Evolutionary conservation across 2,113 vertebrate genomes (phyloP), one percentile per base, ranked within the genome.

Genomic region (Thymallus thymallus): DNA sequence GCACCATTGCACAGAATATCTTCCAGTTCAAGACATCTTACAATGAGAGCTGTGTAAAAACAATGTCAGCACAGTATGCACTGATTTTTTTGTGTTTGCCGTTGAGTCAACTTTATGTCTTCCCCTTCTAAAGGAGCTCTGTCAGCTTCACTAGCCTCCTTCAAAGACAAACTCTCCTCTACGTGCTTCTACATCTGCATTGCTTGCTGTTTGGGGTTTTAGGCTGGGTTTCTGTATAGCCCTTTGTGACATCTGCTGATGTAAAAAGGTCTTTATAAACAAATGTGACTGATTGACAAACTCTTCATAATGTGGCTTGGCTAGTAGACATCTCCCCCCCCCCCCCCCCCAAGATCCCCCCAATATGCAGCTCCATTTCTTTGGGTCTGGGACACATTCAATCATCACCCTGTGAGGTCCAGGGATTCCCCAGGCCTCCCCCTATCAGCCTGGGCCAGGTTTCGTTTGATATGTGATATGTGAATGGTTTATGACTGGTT

Each of bases 1-100:
- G 81, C 75, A 77, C 74, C 79, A 77, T 35, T 84, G 77, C 45
- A 75, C 29, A 45, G 26, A 72, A 63, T 67, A 66, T 64, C 16
- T 32, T 81, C 76, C 68, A 72, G 74, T 23, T 55, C 13, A 79
- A 12, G 18, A 30, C 64, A 10, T 66, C 29, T 66, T 63, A 22
- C 62, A 16, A 56, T 66, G 56, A 64, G 29, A 63, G 20, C 58
- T 0, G 23, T 16, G 16, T 29, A 18, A 64, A 64, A 64, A 29
- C 10, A 29, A 14, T 16, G 1, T 51, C 48, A 1, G 1, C 5
- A 18, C 48, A 51, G 16, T 24, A 62, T 62, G 60, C 6, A 22
- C 22, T 24, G 12, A 51, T 18, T 16, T 51, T 1, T 51, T 16
- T 4, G 48, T 5, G 16, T 51, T 51, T 4, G 48, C 16, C 3